Percentiles rank a stretch among this genome's conserved stretches.
phyloP scores from a whole-genome alignment of 1,140 invertebrate genomes.

The Sweltsa coloradensis region DNA sequence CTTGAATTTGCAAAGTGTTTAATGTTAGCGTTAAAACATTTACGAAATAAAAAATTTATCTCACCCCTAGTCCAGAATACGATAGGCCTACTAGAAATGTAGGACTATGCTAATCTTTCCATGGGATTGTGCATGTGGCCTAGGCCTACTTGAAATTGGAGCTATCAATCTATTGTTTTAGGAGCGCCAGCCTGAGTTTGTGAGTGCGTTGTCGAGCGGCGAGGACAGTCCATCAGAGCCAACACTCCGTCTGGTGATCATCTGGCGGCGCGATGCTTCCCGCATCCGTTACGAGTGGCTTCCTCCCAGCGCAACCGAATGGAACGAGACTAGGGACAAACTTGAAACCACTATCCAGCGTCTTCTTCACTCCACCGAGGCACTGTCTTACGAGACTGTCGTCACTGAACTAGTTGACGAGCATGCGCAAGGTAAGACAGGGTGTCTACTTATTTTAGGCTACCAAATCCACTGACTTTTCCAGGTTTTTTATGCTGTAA shows the following conservation, averaged over 20 bases:
- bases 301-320: slow-evolving; percentile 32
- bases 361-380: slow-evolving; percentile 54
- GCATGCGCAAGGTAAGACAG: slow-evolving; percentile 54
- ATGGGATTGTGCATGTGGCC: too few species aligned
- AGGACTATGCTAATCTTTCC: too few species aligned
- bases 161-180: too few species aligned
- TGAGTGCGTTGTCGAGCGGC: slow-evolving; percentile 53
- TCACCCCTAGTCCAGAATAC: too few species aligned
- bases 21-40: too few species aligned
- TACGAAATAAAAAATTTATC: too few species aligned
- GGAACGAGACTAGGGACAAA: slow-evolving; percentile 59
- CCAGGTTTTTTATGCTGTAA: too few species aligned
- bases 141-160: too few species aligned
- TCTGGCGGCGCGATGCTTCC: slow-evolving; percentile 75
- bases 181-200: slow-evolving; percentile 69
- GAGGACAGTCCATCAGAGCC: slow-evolving; percentile 44
- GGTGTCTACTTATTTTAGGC: too few species aligned
- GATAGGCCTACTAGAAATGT: too few species aligned
- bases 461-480: too few species aligned
- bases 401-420: slow-evolving; percentile 57
- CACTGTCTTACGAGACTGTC: slow-evolving; percentile 30
- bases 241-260: slow-evolving; percentile 63
- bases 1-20: too few species aligned
- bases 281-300: slow-evolving; percentile 86
- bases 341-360: slow-evolving; percentile 59